Percentiles rank a stretch among this genome's conserved stretches.
Conservation (phyloP, 1,140 invertebrate genomes). For the Oedothorax gibbosus region DNA sequence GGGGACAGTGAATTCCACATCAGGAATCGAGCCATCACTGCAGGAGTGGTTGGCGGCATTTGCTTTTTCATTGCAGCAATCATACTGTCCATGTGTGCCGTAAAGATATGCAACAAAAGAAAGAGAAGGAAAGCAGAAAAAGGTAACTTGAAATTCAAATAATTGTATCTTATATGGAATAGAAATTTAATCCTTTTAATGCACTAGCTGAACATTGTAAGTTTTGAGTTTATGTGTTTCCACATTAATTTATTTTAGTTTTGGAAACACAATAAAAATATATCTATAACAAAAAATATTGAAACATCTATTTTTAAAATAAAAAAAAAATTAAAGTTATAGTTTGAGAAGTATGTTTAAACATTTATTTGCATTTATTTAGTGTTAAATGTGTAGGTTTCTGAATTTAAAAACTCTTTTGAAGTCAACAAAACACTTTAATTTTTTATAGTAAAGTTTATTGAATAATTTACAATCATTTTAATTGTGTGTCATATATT, state of each 20-base stretch:
- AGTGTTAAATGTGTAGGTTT: not conserved
- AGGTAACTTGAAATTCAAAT: constrained; percentile 75
- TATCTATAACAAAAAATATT: no score
- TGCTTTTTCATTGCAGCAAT: constrained; percentile 96
- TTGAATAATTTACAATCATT: no score
- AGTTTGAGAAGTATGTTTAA: no score
- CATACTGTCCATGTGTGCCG: constrained; percentile 92
- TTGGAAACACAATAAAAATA: not conserved
- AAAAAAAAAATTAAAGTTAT: no score
- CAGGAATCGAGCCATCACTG: constrained; percentile 66
- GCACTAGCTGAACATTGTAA: not conserved
- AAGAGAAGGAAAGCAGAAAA: constrained; percentile 96
- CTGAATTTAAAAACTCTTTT: not conserved
- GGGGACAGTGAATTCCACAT: constrained; percentile 48
- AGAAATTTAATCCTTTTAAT: not conserved
- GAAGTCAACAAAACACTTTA: not conserved
- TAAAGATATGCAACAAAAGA: constrained; percentile 96
- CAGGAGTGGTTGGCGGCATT: constrained; percentile 91
- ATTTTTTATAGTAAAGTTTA: not conserved
- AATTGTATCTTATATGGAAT: not conserved
- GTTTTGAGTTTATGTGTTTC: not conserved
- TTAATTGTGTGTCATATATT: not conserved
- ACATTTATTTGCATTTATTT: not conserved
- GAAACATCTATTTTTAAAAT: no score
- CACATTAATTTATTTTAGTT: not conserved